A percentile compares a stretch with the other conserved stretches of the same genome.
These are phyloP conservation scores for Calameuta idolon DNA, from an alignment of 2,888 invertebrate genomes.

Conservation along the genomic window DNA sequence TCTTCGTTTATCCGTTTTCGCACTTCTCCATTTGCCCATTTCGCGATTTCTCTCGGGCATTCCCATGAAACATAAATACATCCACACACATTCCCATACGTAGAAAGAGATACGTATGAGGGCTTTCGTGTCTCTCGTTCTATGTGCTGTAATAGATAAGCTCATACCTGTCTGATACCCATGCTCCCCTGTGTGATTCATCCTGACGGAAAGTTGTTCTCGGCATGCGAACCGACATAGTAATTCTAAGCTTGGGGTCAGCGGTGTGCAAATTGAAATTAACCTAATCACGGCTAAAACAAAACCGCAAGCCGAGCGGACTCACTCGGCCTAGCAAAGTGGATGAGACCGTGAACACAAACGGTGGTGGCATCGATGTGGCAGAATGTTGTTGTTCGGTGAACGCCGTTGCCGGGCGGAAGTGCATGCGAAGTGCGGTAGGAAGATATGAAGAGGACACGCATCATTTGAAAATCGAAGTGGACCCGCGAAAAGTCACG, in stretches of 20 bases:
- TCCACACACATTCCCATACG: background rate
- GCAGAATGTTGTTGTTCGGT: background rate
- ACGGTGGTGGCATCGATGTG: background rate
- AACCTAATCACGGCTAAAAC: conserved; percentile 20
- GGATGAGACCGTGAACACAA: background rate
- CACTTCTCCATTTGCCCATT: background rate
- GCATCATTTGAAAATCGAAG: conserved; percentile 14
- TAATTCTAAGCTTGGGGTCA: conserved; percentile 2
- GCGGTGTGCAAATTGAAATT: conserved; percentile 17
- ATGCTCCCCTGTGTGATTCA: background rate
- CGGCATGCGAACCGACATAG: background rate
- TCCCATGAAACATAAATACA: conserved; percentile 4
- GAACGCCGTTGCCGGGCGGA: background rate
- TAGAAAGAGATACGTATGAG: background rate
- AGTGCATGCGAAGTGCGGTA: background rate
- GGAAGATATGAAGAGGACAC: conserved; percentile 6
- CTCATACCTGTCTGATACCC: background rate
- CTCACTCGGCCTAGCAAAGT: background rate
- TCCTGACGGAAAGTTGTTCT: conserved; percentile 11
- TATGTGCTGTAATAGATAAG: background rate
- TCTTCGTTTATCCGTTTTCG: background rate
- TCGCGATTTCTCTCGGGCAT: background rate
- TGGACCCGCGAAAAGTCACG: conserved; percentile 38
- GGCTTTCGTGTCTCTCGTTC: background rate
- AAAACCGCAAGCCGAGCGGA: conserved; percentile 13